A percentile compares a stretch with the other conserved stretches of the same genome.
Evolutionary conservation across 2,113 vertebrate species (phyloP).

Genomic region (Capricornis sumatraensis): DNA sequence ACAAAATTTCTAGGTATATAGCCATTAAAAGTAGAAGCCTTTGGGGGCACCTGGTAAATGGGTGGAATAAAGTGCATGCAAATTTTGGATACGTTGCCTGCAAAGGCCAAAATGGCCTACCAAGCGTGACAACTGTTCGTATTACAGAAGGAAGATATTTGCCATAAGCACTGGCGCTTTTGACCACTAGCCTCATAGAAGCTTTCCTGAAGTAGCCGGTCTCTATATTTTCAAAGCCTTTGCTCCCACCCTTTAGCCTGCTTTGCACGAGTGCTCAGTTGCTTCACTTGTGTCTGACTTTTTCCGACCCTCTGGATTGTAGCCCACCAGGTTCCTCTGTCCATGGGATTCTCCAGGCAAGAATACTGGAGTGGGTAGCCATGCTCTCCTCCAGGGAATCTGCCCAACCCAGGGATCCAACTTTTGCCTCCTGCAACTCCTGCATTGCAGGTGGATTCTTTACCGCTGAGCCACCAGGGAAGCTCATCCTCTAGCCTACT

Average conservation of each 20-base stretch:
- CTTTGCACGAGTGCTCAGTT: background rate
- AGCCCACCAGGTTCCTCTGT: rapidly evolving
- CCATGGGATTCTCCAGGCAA: background rate
- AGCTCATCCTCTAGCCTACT: background rate
- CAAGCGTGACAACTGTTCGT: background rate
- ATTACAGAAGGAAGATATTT: background rate
- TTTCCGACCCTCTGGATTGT: background rate
- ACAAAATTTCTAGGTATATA: background rate
- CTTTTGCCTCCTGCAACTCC: background rate
- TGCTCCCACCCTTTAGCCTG: background rate
- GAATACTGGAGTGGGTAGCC: background rate
- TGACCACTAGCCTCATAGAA: background rate
- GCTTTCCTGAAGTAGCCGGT: background rate
- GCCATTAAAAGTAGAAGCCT: background rate
- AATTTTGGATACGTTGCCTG: background rate
- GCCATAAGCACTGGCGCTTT: background rate
- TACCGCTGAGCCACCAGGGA: background rate
- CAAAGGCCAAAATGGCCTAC: background rate
- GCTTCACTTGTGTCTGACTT: background rate
- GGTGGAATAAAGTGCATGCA: background rate
- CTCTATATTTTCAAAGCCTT: background rate
- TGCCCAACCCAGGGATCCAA: background rate
- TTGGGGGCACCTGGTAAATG: background rate
- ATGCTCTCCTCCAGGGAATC: background rate
- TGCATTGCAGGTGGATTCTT: background rate